Conservation (phyloP, 2,797 vertebrate genomes). For the Myotis daubentonii region DNA sequence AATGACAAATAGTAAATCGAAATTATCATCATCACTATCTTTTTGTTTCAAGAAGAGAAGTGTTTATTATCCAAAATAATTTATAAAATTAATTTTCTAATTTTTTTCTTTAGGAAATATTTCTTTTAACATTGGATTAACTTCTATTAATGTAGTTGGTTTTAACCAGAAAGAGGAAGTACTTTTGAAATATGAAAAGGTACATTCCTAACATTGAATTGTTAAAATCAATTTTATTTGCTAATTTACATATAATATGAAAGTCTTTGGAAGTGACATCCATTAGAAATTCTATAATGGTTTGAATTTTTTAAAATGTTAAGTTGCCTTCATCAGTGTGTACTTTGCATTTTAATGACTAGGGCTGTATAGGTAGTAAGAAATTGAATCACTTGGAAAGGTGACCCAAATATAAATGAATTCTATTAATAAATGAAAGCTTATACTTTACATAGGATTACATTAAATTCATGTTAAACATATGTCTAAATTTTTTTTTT, state of each 20-base stretch:
- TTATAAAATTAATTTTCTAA: slow-evolving; percentile 32
- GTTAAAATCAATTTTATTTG: slow-evolving; percentile 54
- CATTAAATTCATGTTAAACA: slow-evolving; percentile 37
- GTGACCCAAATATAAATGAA: slow-evolving; percentile 53
- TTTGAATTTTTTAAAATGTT: slow-evolving; percentile 43
- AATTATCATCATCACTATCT: neutral
- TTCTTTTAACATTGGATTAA: slow-evolving; percentile 35
- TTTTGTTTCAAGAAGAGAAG: slow-evolving; percentile 40
- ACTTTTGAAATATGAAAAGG: slow-evolving; percentile 41
- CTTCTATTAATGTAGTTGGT: slow-evolving; percentile 20
- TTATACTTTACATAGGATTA: slow-evolving; percentile 34
- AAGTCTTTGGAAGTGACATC: slow-evolving; percentile 9
- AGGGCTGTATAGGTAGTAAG: neutral
- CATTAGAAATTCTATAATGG: slow-evolving; percentile 18
- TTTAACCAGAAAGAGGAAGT: slow-evolving; percentile 49
- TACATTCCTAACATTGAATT: slow-evolving; percentile 32
- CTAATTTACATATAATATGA: neutral
- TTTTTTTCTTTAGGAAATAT: neutral
- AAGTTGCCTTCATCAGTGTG: neutral
- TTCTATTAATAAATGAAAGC: slow-evolving; percentile 44
- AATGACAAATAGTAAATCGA: slow-evolving; percentile 27
- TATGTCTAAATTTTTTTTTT: slow-evolving; percentile 5
- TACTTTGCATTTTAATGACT: slow-evolving; percentile 47
- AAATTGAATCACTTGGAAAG: slow-evolving; percentile 47
- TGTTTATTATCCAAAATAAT: slow-evolving; percentile 43